Percentiles rank a stretch among this genome's conserved stretches.
These are phyloP conservation scores for Nettapus auritus DNA, from an alignment of 2,113 vertebrate genomes.

Conservation along the genomic window DNA sequence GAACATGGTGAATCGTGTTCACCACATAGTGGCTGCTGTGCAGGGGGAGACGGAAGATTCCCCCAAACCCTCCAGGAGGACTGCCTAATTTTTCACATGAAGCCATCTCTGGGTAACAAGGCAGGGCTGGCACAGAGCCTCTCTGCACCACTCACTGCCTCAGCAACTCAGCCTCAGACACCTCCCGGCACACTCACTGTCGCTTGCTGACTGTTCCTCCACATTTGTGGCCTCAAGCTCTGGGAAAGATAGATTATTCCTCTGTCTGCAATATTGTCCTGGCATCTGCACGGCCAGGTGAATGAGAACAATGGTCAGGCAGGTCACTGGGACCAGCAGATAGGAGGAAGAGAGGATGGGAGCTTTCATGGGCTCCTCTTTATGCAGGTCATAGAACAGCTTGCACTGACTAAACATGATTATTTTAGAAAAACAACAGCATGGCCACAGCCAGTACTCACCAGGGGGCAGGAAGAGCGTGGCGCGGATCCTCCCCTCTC, in stretches of 20 bases:
- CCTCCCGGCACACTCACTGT: not conserved
- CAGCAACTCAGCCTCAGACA: not conserved
- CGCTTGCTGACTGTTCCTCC: not conserved
- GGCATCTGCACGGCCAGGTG: not conserved
- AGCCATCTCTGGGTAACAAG: not conserved
- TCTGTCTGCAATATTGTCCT: not conserved
- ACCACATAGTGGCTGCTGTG: not conserved
- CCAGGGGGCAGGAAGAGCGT: conserved; percentile 75
- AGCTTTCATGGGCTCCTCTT: not conserved
- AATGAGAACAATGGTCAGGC: not conserved
- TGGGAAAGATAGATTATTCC: not conserved
- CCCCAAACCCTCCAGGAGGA: not conserved
- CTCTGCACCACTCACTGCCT: not conserved
- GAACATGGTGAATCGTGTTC: not conserved
- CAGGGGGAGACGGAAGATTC: not conserved
- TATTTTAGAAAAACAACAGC: not conserved
- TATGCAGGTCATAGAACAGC: not conserved
- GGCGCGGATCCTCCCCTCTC: conserved; percentile 60
- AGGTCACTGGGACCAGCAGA: not conserved
- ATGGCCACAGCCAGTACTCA: not conserved
- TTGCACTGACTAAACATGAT: not conserved
- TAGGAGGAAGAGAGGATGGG: not conserved
- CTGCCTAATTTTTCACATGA: not conserved
- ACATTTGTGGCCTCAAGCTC: not conserved
- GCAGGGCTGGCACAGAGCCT: not conserved